Evolutionary conservation across 2,113 vertebrate species (phyloP).

Genomic region (Pelecanoides urinatrix): DNA sequence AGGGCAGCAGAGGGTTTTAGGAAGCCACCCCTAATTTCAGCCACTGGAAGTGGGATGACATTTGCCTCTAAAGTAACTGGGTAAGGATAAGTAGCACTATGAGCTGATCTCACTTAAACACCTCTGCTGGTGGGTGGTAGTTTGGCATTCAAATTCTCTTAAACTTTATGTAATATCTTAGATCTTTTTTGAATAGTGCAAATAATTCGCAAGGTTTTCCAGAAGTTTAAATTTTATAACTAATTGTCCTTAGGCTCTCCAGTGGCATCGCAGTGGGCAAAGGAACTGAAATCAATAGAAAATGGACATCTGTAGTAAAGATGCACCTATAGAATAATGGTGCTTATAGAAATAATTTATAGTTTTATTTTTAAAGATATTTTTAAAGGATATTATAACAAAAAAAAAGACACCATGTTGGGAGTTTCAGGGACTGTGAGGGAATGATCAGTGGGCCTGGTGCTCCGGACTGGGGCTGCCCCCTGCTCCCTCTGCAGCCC

Average conservation of each 20-base stretch:
- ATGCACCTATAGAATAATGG: background rate
- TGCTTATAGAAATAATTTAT: background rate
- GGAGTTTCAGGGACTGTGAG: background rate
- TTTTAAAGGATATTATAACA: background rate
- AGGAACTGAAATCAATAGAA: background rate
- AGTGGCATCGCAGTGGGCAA: background rate
- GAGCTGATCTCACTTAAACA: background rate
- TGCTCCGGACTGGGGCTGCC: background rate
- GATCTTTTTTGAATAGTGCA: background rate
- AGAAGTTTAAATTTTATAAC: background rate
- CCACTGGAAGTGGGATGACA: background rate
- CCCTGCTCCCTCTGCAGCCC: background rate
- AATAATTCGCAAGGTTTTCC: background rate
- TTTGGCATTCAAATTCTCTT: background rate
- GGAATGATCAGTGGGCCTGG: background rate
- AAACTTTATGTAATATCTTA: background rate
- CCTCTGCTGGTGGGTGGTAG: background rate
- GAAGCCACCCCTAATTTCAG: background rate
- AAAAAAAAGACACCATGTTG: no score
- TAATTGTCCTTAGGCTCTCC: background rate
- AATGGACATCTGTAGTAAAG: background rate
- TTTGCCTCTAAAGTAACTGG: background rate
- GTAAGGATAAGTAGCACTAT: background rate
- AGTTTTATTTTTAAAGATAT: background rate
- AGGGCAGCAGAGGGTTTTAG: background rate